A percentile compares a stretch with the other conserved stretches of the same genome.
phyloP scores from a whole-genome alignment of 2,113 vertebrate species.

The Rhinogobius similis region DNA sequence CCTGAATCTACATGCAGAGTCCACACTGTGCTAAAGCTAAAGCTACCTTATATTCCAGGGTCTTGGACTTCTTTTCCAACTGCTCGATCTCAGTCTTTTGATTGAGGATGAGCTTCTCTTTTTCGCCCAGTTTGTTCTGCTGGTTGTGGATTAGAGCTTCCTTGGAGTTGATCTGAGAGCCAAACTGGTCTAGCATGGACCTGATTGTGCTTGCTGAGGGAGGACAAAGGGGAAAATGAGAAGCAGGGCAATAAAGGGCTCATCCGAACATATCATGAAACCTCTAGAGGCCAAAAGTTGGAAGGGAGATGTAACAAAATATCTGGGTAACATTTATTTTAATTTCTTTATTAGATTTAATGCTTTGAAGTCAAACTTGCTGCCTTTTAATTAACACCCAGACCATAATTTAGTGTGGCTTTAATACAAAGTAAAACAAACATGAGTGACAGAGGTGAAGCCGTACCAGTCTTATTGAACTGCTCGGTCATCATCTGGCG shows the following conservation, averaged over 20 bases:
- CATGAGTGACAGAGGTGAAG: too few relatives aligned
- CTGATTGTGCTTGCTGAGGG: slow-evolving; percentile 72
- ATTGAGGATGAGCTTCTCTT: slow-evolving; percentile 82
- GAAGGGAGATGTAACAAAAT: too few relatives aligned
- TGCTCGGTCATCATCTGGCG: slow-evolving; percentile 83
- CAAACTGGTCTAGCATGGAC: slow-evolving; percentile 85
- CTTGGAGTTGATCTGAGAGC: slow-evolving; percentile 77
- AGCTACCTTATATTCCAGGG: slow-evolving; percentile 92
- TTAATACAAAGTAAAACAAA: too few relatives aligned
- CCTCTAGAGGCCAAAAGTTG: not conserved
- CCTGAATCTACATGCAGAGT: not conserved
- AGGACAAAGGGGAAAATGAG: not conserved
- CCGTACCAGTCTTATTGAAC: slow-evolving; percentile 81
- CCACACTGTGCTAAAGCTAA: too few relatives aligned
- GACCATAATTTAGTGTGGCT: too few relatives aligned
- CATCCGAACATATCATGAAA: too few relatives aligned
- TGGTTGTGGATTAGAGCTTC: slow-evolving; percentile 83
- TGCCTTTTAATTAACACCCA: too few relatives aligned
- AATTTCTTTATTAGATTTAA: too few relatives aligned
- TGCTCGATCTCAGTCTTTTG: slow-evolving; percentile 87
- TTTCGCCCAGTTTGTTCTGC: slow-evolving; percentile 83
- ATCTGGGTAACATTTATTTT: too few relatives aligned
- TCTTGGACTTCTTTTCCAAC: slow-evolving; percentile 92
- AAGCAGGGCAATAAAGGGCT: not conserved
- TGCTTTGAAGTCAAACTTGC: too few relatives aligned